Base-by-base conservation (phyloP, 2,797 vertebrate genomes). In the Crocidura indochinensis region DNA sequence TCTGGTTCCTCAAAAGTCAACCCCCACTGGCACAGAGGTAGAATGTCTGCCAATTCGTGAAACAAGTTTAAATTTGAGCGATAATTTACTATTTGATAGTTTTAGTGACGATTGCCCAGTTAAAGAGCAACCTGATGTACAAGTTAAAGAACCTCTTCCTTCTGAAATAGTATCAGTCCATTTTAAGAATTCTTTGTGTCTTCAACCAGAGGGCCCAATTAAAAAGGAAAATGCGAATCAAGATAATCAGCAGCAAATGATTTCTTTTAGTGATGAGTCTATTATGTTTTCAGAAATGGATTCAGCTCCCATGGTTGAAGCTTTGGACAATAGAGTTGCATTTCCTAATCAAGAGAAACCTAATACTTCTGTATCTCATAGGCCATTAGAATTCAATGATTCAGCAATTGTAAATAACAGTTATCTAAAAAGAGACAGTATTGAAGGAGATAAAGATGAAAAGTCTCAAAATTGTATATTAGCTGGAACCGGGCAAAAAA, bases 41-140 rank as follows among this genome's bases (percentile, higher is more conserved):
- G 94, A 96, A 73, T 93, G 91, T 65, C 72, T 94, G 0, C 74
- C 91, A 81, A 83, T 74, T 90, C 74, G 75, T 3, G 98, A 98
- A 95, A 97, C 93, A 67, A 98, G 98, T 94, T 96, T 98, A 27
- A 99, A 99, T 97, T 97, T 98, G 94, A 99, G 99, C 94, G 98
- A 98, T 82, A 98, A 98, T 96, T 99, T 99, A 95, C 96, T 99
- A 27, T 99, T 99, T 88, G 99, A 99, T 94, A 99, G 99, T 97
- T 98, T 99, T 86, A 98, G 97, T 92, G 98, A 98, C 92, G 98
- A 97, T 56, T 95, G 62, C 10, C 96, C 98, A 44, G 84, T 29
- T 88, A 89, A 95, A 72, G 77, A 92, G 87, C 96, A 92, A 74
- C 69, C 69, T 64, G 79, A 87, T 53, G 68, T 69, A 84, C 84